These are phyloP conservation scores for Cyprinodon diabolis DNA, from an alignment of 2,797 vertebrate species.

Conservation along the genomic window DNA sequence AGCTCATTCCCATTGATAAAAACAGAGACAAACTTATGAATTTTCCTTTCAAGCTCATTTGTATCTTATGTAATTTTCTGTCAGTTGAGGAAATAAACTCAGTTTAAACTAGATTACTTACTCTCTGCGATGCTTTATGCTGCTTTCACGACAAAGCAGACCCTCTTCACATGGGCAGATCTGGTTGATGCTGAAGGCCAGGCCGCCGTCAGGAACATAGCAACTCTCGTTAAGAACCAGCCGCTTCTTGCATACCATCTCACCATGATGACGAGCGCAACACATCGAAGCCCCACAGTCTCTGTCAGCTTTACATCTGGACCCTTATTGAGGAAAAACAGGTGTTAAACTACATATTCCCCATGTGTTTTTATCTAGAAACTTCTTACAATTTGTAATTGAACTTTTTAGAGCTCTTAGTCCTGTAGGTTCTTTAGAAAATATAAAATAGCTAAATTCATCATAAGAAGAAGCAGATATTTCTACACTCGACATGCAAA, in stretches of 20 bases:
- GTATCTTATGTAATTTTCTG: not conserved
- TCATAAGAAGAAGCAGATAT: not conserved
- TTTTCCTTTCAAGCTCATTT: no score
- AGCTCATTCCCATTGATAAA: no score
- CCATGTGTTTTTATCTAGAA: not conserved
- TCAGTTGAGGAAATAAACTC: not conserved
- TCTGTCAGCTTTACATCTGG: constrained; percentile 84
- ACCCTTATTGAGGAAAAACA: constrained; percentile 64
- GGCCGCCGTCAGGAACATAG: constrained; percentile 84
- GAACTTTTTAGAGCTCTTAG: not conserved
- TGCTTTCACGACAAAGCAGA: constrained; percentile 79
- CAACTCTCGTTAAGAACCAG: constrained; percentile 78
- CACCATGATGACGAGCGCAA: constrained; percentile 87
- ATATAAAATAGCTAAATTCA: not conserved
- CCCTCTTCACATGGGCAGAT: constrained; percentile 87
- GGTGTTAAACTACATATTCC: not conserved
- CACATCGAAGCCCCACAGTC: constrained; percentile 83
- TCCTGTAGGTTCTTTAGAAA: not conserved
- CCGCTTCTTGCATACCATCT: constrained; percentile 84
- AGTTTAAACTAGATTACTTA: constrained; percentile 66
- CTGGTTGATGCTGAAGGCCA: constrained; percentile 90
- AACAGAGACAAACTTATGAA: no score
- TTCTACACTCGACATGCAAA: not conserved
- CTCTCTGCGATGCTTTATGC: constrained; percentile 67
- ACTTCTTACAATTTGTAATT: not conserved